Conservation (phyloP, 2,113 vertebrate genomes). For the Scytalopus superciliaris region DNA sequence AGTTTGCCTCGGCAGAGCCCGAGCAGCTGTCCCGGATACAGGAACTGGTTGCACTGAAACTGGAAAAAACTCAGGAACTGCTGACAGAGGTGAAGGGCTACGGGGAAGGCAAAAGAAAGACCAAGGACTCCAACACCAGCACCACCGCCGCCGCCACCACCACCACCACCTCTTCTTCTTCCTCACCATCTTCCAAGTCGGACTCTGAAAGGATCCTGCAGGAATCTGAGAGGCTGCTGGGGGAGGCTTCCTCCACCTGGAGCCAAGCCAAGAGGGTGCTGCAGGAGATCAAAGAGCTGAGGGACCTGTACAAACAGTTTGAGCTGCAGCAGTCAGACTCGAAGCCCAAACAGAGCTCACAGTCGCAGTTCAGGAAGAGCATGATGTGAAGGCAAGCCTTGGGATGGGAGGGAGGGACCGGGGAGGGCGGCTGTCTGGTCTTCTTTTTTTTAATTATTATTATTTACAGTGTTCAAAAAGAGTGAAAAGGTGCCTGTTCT, state of each 20-base stretch:
- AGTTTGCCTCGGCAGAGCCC: not conserved
- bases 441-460: not conserved
- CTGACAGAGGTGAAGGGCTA: constrained; percentile 81
- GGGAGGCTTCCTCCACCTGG: constrained; percentile 85
- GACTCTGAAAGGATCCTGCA: constrained; percentile 77
- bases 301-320: constrained; percentile 82
- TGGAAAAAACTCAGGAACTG: constrained; percentile 89
- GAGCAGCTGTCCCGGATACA: constrained; percentile 79
- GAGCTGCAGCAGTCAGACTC: constrained; percentile 75
- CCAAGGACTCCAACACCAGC: constrained; percentile 62
- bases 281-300: constrained; percentile 88
- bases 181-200: constrained; percentile 40
- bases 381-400: constrained; percentile 78
- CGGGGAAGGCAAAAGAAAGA: constrained; percentile 74
- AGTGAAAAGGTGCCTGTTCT: constrained; percentile 53
- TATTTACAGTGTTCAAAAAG: constrained; percentile 45
- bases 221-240: constrained; percentile 85
- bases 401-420: not conserved
- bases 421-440: not conserved
- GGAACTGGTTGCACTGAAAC: constrained; percentile 88
- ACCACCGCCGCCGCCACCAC: not conserved
- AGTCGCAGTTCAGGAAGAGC: constrained; percentile 80
- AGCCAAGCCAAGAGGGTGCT: constrained; percentile 86
- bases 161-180: not conserved
- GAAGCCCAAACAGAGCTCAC: constrained; percentile 68